These are phyloP conservation scores for Engystomops pustulosus DNA, from an alignment of 2,113 vertebrate species.

Conservation along the genomic window DNA sequence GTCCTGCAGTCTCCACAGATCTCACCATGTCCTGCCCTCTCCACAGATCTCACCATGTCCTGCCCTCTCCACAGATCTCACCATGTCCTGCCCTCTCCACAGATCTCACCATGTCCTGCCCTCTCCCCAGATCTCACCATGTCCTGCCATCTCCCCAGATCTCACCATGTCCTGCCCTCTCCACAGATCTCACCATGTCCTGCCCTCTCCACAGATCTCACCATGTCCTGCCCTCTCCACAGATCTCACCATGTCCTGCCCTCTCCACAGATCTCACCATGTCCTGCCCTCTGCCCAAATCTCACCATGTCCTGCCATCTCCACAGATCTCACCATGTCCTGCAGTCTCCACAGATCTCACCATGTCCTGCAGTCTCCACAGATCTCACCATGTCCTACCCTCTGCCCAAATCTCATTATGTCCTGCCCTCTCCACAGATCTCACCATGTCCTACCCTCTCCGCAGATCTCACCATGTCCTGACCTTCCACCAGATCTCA, in stretches of 20 bases:
- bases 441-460: constrained; percentile 80
- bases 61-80: constrained; percentile 79
- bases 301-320: constrained; percentile 80
- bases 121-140: constrained; percentile 80
- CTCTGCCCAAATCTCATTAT: constrained; percentile 76
- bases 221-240: constrained; percentile 79
- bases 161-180: constrained; percentile 80
- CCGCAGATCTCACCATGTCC: constrained; percentile 78
- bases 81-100: constrained; percentile 79
- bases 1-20: too few species aligned
- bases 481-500: constrained; percentile 80
- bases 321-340: constrained; percentile 78
- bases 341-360: constrained; percentile 77
- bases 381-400: constrained; percentile 79
- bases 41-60: constrained; percentile 78
- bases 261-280: constrained; percentile 79
- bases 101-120: constrained; percentile 79
- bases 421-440: too few species aligned
- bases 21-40: constrained; percentile 80
- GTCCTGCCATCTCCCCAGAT: constrained; percentile 77
- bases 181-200: constrained; percentile 78
- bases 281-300: constrained; percentile 76
- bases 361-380: constrained; percentile 78
- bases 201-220: constrained; percentile 79
- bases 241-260: constrained; percentile 79